Evolutionary conservation across 2,113 vertebrate species (phyloP).

Genomic region (Antechinus flavipes): DNA sequence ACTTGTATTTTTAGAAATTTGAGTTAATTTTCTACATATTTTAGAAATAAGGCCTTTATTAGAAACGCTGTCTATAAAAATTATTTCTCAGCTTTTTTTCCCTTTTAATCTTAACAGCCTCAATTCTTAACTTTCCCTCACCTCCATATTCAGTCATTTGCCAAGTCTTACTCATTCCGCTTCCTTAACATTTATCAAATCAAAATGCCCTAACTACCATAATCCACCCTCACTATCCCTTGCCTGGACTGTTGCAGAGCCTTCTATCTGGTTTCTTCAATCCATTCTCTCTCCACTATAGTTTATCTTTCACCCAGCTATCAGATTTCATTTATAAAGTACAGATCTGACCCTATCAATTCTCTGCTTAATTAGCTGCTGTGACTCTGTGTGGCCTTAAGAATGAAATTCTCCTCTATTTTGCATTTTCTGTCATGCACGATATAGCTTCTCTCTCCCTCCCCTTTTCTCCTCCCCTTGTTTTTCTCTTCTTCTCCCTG

Average conservation of each 20-base stretch:
- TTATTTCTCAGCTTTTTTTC: no score
- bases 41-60: no score
- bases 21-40: no score
- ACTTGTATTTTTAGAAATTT: no score
- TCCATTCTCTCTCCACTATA: background rate
- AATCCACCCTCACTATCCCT: background rate
- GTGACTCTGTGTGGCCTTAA: background rate
- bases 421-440: background rate
- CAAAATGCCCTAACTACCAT: background rate
- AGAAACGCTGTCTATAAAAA: no score
- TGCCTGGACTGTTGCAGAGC: background rate
- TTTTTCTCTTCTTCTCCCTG: background rate
- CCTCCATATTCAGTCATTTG: background rate
- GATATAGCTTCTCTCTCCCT: background rate
- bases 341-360: background rate
- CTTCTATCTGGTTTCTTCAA: background rate
- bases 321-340: background rate
- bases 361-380: background rate
- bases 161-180: background rate
- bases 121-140: background rate
- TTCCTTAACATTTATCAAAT: background rate
- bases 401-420: background rate
- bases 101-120: background rate
- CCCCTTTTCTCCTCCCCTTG: background rate
- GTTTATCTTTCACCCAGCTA: background rate